Conservation (phyloP, 2,113 vertebrate species). For the Gracilinanus agilis region DNA sequence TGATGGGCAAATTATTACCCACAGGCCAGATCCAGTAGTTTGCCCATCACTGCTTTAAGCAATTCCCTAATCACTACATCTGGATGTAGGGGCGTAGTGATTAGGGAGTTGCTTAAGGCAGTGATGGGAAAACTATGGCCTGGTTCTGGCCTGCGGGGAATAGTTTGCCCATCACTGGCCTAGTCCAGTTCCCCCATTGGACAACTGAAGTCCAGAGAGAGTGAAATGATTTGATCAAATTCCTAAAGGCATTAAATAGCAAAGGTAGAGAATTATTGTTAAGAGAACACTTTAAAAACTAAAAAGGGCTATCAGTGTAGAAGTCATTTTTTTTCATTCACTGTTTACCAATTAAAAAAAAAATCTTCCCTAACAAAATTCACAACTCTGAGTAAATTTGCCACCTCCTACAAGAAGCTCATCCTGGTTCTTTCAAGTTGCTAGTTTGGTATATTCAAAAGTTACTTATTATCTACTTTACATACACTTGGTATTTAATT, state of each 20-base stretch:
- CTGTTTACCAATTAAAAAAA: not conserved
- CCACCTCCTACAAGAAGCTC: not conserved
- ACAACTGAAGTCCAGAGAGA: not conserved
- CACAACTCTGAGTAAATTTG: not conserved
- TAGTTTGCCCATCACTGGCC: too few species aligned
- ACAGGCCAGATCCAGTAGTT: too few species aligned
- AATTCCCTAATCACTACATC: too few species aligned
- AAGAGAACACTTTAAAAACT: not conserved
- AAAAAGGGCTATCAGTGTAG: not conserved
- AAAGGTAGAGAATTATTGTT: not conserved
- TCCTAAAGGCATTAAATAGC: not conserved
- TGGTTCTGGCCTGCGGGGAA: too few species aligned
- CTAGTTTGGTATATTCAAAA: not conserved
- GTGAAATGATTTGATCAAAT: not conserved
- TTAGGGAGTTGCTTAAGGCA: too few species aligned
- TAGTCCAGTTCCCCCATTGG: not conserved
- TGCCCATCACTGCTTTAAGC: too few species aligned
- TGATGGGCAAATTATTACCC: too few species aligned
- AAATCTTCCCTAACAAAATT: not conserved
- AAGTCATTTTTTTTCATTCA: not conserved
- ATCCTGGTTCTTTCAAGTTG: not conserved
- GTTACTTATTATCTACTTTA: not conserved
- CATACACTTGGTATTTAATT: not conserved
- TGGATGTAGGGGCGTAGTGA: too few species aligned
- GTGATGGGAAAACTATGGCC: too few species aligned